Conservation (phyloP, 2,113 vertebrate species). For the Labeo catla region DNA sequence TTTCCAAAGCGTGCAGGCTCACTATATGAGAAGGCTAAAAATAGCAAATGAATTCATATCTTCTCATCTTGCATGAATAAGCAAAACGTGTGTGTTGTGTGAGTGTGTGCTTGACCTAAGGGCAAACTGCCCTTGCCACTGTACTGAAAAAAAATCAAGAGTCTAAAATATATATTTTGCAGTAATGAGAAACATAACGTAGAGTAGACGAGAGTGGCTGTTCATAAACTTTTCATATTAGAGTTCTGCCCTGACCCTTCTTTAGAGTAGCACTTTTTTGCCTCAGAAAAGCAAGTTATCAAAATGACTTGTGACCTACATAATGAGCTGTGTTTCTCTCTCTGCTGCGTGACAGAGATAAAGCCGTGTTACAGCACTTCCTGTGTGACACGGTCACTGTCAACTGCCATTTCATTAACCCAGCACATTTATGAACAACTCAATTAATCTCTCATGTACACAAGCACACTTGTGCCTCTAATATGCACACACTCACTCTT, state of each 20-base stretch:
- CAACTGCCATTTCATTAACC: constrained; percentile 32
- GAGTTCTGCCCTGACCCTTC: not conserved
- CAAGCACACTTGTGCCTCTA: constrained; percentile 7
- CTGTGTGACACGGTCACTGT: constrained; percentile 17
- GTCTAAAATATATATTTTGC: not conserved
- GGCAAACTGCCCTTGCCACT: not conserved
- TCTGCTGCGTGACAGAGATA: constrained; percentile 6
- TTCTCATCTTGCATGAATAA: constrained; percentile 23
- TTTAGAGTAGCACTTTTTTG: not conserved
- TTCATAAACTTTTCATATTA: not conserved
- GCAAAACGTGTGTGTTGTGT: constrained; percentile 15
- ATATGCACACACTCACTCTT: not conserved
- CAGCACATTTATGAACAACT: not conserved
- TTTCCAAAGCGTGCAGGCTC: constrained; percentile 5
- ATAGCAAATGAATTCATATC: constrained; percentile 45
- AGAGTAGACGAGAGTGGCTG: not conserved
- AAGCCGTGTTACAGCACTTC: constrained; percentile 14
- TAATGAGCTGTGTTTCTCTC: constrained; percentile 12
- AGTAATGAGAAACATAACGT: constrained; percentile 9
- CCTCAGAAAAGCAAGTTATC: not conserved
- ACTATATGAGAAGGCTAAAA: constrained; percentile 33
- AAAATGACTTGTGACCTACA: constrained; percentile 13
- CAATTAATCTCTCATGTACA: constrained; percentile 34
- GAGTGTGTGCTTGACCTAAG: constrained; percentile 11
- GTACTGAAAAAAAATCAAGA: not conserved